Conservation (phyloP, 2,797 vertebrate species). For the Molossus alvarezi region DNA sequence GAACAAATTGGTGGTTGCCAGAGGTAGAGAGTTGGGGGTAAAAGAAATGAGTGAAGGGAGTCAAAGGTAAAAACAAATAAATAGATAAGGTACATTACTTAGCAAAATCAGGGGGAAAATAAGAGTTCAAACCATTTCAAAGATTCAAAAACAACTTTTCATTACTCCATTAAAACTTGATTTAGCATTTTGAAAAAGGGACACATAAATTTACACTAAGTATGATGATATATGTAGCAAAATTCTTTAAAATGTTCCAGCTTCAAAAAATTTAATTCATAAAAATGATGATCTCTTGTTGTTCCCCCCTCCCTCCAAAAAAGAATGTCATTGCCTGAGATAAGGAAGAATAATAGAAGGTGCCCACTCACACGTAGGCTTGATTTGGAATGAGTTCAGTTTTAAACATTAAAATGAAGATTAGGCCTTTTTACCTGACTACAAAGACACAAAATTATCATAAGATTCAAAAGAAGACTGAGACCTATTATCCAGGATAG, state of each 20-base stretch:
- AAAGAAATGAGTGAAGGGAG: not conserved
- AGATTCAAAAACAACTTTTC: slow-evolving; percentile 81
- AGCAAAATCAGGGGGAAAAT: not conserved
- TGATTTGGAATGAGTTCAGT: slow-evolving; percentile 26
- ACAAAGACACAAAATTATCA: slow-evolving; percentile 6
- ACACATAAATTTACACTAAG: slow-evolving; percentile 33
- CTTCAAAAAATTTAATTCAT: slow-evolving; percentile 59
- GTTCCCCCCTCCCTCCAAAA: not conserved
- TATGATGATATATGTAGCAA: slow-evolving; percentile 41
- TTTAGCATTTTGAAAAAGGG: slow-evolving; percentile 51
- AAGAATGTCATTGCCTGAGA: not conserved
- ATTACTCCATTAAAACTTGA: slow-evolving; percentile 77
- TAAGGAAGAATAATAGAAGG: not conserved
- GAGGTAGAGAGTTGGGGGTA: not conserved
- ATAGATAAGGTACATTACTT: not conserved
- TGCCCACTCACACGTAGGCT: not conserved
- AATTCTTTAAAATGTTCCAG: slow-evolving; percentile 50
- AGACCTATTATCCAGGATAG: not conserved
- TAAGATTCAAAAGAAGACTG: slow-evolving; percentile 46
- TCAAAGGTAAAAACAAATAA: not conserved
- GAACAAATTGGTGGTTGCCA: not conserved
- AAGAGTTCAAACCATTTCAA: slow-evolving; percentile 74
- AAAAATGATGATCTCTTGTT: slow-evolving; percentile 71
- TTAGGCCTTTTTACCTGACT: not conserved
- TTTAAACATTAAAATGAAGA: slow-evolving; percentile 63